Base-by-base conservation (phyloP, 2,113 vertebrate species). In the Pitta sordida region DNA sequence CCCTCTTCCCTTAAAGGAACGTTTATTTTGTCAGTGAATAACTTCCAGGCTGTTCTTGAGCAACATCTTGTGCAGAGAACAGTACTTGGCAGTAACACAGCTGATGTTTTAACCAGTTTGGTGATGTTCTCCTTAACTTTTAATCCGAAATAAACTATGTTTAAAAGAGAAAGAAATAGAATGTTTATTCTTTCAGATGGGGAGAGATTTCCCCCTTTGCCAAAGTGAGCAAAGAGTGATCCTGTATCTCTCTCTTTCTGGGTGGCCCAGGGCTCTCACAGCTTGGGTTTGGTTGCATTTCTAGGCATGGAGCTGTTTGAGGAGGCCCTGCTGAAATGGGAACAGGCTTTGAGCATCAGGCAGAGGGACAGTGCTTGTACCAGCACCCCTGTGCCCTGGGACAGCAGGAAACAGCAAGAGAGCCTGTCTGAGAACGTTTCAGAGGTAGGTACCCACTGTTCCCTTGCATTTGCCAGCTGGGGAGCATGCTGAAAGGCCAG, bases 241-340 rank as follows among this genome's bases (percentile, higher is more conserved):
- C 18, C 55, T 90, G 43, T 64, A 24, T 37, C 0, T 1, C 83
- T 84, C 59, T 77, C 44, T 36, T 64, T 44, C 44, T n/a, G 8
- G 10, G 17, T 53, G 63, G 29, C 39, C 15, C 5, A 14, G 43
- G 24, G 44, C 56, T 59, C 86, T 92, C 59, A 59, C 19, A 65
- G 53, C 46, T 58, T 48, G 14, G 30, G 2, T 90, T 52, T 69
- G 71, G 14, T 92, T 88, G n/a, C 2, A 0, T 68, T 87, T n/a
- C 43, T 73, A 99, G 99, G 99, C 55, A 99, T 99, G 99, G 99
- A 99, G 96, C 97, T 99, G 64, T 99, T 99, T 83, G 99, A 99
- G 91, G 99, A 99, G 96, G 99, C 99, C 4, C 96, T 99, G 53
- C 98, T 98, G 91, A 99, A 99, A 79, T 99, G 99, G 99, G 99